These are phyloP conservation scores for Mesorhabditis sp. DNA, from an alignment of 2,888 invertebrate species.

Conservation along the genomic window DNA sequence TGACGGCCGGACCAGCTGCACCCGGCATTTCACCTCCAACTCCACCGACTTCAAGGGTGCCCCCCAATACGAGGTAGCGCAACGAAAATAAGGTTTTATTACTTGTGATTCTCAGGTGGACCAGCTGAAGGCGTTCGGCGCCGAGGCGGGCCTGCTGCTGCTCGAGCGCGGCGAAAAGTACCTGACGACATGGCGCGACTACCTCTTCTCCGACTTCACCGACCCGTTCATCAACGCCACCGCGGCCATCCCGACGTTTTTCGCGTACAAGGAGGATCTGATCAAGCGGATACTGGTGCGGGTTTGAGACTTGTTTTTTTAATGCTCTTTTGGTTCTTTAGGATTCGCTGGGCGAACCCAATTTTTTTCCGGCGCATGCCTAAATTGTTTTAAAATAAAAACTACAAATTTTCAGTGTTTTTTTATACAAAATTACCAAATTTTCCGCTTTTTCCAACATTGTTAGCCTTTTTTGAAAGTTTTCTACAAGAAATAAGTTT, in stretches of 20 bases:
- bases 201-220: constrained; percentile 46
- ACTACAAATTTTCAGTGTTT: too few relatives aligned
- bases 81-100: constrained; percentile 11
- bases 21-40: constrained; percentile 13
- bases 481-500: too few relatives aligned
- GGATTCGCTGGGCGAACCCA: too few relatives aligned
- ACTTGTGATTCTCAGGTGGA: constrained; percentile 19
- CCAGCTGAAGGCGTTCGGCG: constrained; percentile 16
- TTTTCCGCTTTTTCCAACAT: too few relatives aligned
- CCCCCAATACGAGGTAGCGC: constrained; percentile 26
- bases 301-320: too few relatives aligned
- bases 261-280: constrained; percentile 36
- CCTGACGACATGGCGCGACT: constrained; percentile 31
- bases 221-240: constrained; percentile 40
- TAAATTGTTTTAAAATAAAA: too few relatives aligned
- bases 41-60: constrained; percentile 20
- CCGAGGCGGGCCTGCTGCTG: constrained; percentile 22
- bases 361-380: too few relatives aligned
- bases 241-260: constrained; percentile 37
- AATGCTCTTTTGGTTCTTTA: too few relatives aligned
- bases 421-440: too few relatives aligned
- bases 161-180: constrained; percentile 25
- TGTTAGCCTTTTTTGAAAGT: too few relatives aligned
- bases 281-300: constrained; percentile 23
- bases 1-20: constrained; percentile 24